A percentile compares a stretch with the other conserved stretches of the same genome.
Conservation (phyloP, 2,888 invertebrate species). For the Bombylius discolor region DNA sequence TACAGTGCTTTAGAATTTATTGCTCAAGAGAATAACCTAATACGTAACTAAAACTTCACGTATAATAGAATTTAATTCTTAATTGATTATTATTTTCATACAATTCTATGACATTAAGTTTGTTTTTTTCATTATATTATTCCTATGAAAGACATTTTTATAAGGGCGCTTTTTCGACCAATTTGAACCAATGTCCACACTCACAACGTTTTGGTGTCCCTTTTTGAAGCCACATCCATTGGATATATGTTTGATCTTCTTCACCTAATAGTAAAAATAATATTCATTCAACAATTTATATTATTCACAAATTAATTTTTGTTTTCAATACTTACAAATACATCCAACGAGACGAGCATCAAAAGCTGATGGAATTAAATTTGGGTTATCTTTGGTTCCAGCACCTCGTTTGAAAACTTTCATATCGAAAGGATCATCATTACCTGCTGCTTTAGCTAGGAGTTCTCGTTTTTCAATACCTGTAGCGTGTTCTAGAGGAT, state of each 20-base stretch:
- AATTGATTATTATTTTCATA: conserved; percentile 10
- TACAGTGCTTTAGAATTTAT: no score
- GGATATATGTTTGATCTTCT: conserved; percentile 77
- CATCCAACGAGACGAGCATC: conserved; percentile 88
- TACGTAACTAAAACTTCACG: no score
- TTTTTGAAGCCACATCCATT: conserved; percentile 92
- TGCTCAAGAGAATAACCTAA: no score
- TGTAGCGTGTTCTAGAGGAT: conserved; percentile 85
- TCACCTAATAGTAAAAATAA: conserved; percentile 45
- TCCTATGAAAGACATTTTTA: conserved; percentile 36
- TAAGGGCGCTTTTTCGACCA: conserved; percentile 61
- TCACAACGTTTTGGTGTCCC: conserved; percentile 84
- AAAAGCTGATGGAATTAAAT: conserved; percentile 79
- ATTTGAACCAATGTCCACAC: conserved; percentile 95
- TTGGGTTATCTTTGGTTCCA: conserved; percentile 76
- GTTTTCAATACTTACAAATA: conserved; percentile 51
- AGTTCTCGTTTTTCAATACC: conserved; percentile 86
- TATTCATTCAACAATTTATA: neutral
- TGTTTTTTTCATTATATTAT: neutral
- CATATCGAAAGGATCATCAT: conserved; percentile 78
- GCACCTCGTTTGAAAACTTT: conserved; percentile 66
- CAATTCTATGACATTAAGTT: conserved; percentile 11
- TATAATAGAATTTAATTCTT: neutral
- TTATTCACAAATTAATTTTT: neutral
- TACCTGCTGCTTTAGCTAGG: conserved; percentile 71